Evolutionary conservation across 2,113 vertebrate species (phyloP), one percentile per base, ranked within the genome.

Genomic region (Zootoca vivipara): DNA sequence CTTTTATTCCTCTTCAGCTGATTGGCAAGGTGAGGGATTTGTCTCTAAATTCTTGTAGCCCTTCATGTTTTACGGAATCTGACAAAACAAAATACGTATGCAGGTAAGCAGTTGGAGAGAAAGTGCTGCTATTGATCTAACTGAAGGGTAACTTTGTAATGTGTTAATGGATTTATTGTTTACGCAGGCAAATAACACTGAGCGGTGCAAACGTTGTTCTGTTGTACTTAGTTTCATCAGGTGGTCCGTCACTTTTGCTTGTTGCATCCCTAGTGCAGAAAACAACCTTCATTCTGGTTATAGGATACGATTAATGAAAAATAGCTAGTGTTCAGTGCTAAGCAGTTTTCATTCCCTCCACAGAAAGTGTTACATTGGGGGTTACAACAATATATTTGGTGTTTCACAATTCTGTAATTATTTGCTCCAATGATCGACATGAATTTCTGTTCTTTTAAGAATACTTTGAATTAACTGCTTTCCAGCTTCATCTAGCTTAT

Each of bases 91-190:
- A 77, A 94, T 52, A 10, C 24, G 0, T 74, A 56, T 0, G 0
- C 92, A 94, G 95, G 94, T 95, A 95, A 95, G 95, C 78, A 88
- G 82, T 88, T 70, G 84, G 78, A 83, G 87, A 28, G 85, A 69
- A 84, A 93, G 92, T 56, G 1, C 62, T 33, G 79, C 26, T 79
- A 52, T 85, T 20, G 40, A 20, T 69, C 82, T 64, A n/a, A 89
- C 89, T 82, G 81, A 79, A 69, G n/a, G 24, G 86, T 82, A 74
- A 87, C 93, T 94, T 92, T 90, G 42, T 89, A 3, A 52, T 77
- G 78, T 78, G 91, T 75, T 79, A 78, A 38, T 7, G 40, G 0
- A 40, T 93, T 92, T 84, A 85, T 94, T 94, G 87, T 89, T 91
- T 92, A 90, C 90, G 8, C 56, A 70, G 88, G 22, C 85, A 86